Percentiles rank a stretch among this genome's conserved stretches.
These are phyloP conservation scores for Zophobas atratus DNA, from an alignment of 1,140 invertebrate genomes.

Conservation along the genomic window DNA sequence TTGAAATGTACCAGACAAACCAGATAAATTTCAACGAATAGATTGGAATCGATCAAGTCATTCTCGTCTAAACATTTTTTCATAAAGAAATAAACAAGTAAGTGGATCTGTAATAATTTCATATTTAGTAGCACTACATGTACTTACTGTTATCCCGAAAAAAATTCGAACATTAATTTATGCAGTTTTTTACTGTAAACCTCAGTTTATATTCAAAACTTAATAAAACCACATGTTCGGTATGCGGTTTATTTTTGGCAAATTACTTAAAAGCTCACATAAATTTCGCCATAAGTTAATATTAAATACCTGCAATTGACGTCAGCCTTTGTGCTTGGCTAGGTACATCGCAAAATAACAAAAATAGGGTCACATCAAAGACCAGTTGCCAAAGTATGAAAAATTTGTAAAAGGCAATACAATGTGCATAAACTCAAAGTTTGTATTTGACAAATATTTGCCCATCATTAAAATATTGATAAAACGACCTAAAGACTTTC, in stretches of 20 bases:
- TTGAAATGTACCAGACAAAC: conserved; percentile 35
- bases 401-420: no score
- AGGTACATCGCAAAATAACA: conserved; percentile 8
- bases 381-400: neutral
- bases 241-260: conserved; percentile 15
- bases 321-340: conserved; percentile 30
- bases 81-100: conserved; percentile 24
- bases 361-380: neutral
- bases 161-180: neutral
- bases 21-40: conserved; percentile 10
- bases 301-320: conserved; percentile 32
- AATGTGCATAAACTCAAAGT: neutral
- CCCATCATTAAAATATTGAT: neutral
- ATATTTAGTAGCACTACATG: neutral
- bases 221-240: conserved; percentile 1
- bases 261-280: conserved; percentile 16
- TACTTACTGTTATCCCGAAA: no score
- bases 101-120: conserved; percentile 16
- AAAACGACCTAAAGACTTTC: neutral
- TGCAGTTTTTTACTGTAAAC: neutral
- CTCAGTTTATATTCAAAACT: conserved; percentile 2
- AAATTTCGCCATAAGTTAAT: conserved; percentile 21
- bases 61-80: conserved; percentile 28
- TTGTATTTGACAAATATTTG: conserved; percentile 9
- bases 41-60: conserved; percentile 36